phyloP scores from a whole-genome alignment of 2,797 vertebrate genomes.

The Sebastolobus altivelis region DNA sequence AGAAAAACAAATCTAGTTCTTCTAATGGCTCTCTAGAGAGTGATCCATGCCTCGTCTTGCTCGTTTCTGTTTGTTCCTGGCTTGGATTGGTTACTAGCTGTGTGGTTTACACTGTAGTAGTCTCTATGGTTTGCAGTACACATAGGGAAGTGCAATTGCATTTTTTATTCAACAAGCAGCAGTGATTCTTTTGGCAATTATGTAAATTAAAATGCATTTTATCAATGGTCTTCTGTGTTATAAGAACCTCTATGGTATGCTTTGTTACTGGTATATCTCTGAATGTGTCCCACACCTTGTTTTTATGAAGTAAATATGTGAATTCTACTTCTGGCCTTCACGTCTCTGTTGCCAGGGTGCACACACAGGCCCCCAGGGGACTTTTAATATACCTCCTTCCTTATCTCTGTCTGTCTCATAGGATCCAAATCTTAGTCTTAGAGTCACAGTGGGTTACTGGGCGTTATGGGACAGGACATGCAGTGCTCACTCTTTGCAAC shows the following conservation, averaged over 20 bases:
- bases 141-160: neutral
- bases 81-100: conserved; percentile 13
- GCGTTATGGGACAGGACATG: conserved; percentile 51
- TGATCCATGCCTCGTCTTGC: neutral
- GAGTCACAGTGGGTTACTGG: conserved; percentile 54
- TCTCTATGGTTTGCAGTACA: neutral
- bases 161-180: neutral
- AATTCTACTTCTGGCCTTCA: neutral
- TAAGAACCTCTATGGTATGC: neutral
- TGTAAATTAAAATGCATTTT: neutral
- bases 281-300: neutral
- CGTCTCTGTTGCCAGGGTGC: conserved; percentile 53
- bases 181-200: neutral
- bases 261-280: neutral
- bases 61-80: conserved; percentile 28
- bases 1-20: conserved; percentile 3
- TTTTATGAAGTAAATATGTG: neutral
- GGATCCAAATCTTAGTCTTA: conserved; percentile 41
- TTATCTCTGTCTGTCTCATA: conserved; percentile 42
- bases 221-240: neutral
- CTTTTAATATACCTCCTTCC: conserved; percentile 49
- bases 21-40: conserved; percentile 7
- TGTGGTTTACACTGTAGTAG: neutral
- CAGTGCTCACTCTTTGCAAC: conserved; percentile 38
- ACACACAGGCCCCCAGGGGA: conserved; percentile 46